Conservation (phyloP, 2,888 invertebrate genomes). For the Neria commutata region DNA sequence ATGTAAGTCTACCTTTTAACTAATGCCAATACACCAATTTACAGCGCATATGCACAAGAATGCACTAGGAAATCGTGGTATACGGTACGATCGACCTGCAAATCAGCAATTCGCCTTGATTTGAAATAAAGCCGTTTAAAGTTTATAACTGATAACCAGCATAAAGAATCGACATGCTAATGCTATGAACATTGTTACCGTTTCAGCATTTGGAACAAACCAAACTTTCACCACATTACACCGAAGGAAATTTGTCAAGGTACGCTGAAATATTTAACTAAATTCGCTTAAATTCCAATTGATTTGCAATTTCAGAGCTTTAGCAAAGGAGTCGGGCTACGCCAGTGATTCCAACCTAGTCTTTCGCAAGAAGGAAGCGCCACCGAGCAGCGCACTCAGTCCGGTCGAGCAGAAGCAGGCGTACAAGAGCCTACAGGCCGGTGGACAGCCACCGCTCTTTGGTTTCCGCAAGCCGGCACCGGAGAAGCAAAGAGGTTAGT, state of each 20-base stretch:
- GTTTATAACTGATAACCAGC: background rate
- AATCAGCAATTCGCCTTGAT: too few relatives aligned
- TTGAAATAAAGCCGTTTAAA: too few relatives aligned
- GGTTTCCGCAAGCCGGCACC: constrained; percentile 92
- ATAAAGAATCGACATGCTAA: background rate
- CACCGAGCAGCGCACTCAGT: constrained; percentile 70
- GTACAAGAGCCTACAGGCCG: constrained; percentile 88
- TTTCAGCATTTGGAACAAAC: constrained; percentile 74
- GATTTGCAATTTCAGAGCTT: constrained; percentile 66
- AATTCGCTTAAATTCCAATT: background rate
- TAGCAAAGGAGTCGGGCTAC: constrained; percentile 87
- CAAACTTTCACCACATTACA: constrained; percentile 69
- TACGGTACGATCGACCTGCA: constrained; percentile 36
- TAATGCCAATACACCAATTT: background rate
- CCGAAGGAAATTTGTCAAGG: constrained; percentile 84
- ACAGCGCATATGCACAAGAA: background rate
- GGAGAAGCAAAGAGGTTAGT: constrained; percentile 77
- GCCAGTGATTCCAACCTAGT: constrained; percentile 89
- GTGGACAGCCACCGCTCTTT: constrained; percentile 92
- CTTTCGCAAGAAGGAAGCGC: constrained; percentile 77
- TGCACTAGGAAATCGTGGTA: constrained; percentile 16
- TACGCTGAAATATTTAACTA: constrained; percentile 50
- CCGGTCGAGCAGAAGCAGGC: constrained; percentile 84
- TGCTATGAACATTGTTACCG: constrained; percentile 41
- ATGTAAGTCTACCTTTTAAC: constrained; percentile 68